These are phyloP conservation scores for Cervus canadensis DNA, from an alignment of 2,113 vertebrate species.

Conservation along the genomic window DNA sequence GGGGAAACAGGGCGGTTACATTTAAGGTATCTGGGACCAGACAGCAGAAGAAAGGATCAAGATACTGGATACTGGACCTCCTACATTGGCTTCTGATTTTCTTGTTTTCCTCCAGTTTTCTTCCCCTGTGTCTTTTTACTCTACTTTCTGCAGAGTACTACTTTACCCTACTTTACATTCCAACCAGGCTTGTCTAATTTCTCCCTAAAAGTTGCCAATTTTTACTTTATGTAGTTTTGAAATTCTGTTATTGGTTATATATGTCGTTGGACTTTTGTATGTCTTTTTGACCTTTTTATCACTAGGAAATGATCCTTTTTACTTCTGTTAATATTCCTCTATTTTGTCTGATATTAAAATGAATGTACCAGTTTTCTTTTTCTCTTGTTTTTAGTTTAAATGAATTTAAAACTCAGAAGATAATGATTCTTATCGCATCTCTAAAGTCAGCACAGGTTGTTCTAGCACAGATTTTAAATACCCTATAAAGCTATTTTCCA, in stretches of 20 bases:
- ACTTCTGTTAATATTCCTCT: not conserved
- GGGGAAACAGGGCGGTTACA: not conserved
- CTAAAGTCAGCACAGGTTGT: not conserved
- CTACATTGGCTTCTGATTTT: not conserved
- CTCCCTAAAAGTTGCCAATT: not conserved
- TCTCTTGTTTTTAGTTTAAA: not conserved
- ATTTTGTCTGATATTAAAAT: not conserved
- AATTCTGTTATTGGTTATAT: not conserved
- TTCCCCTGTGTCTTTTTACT: not conserved
- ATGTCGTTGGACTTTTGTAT: not conserved
- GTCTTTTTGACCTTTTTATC: not conserved
- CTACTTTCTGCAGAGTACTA: not conserved
- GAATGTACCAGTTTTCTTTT: not conserved
- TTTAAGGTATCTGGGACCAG: not conserved
- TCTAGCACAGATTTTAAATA: not conserved
- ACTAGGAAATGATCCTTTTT: not conserved
- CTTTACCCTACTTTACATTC: not conserved
- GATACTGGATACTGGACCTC: not conserved
- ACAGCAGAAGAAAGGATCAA: not conserved
- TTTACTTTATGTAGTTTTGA: constrained; percentile 1
- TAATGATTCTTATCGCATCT: not conserved
- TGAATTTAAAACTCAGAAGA: not conserved
- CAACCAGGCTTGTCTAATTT: not conserved
- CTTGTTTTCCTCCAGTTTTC: not conserved
- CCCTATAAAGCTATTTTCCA: not conserved